Percentiles rank a stretch among this genome's conserved stretches.
phyloP scores from a whole-genome alignment of 2,797 vertebrate species.

The Eremophila alpestris region DNA sequence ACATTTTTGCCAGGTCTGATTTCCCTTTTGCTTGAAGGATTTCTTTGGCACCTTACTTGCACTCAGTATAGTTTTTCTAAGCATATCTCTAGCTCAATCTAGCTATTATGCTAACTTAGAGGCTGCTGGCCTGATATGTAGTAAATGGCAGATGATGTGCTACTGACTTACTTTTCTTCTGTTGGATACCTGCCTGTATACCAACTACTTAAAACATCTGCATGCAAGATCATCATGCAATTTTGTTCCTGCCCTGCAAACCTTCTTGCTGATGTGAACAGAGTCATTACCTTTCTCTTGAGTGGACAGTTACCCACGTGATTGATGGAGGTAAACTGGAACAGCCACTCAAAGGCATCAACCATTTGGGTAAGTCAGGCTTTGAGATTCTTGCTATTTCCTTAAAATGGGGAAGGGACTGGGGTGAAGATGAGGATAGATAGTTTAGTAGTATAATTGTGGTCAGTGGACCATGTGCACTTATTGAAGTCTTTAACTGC shows the following conservation, averaged over 20 bases:
- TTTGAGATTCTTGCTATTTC: neutral
- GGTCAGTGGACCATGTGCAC: neutral
- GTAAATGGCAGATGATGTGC: neutral
- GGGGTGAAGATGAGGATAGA: neutral
- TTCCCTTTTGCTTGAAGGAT: neutral
- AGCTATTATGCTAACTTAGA: neutral
- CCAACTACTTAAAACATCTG: neutral
- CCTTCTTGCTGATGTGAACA: neutral
- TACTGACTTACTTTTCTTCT: neutral
- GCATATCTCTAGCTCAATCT: neutral
- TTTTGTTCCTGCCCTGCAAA: neutral
- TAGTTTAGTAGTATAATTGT: neutral
- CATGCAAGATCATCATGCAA: neutral
- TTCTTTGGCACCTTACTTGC: neutral
- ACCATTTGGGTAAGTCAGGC: neutral
- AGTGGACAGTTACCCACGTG: neutral
- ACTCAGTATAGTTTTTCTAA: neutral
- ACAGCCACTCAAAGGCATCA: neutral
- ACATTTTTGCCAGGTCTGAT: neutral
- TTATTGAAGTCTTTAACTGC: neutral
- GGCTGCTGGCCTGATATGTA: neutral
- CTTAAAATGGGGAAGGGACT: neutral
- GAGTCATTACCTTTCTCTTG: neutral
- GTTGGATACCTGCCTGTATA: neutral
- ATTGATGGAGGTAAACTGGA: neutral